phyloP scores from a whole-genome alignment of 2,113 vertebrate genomes.

The Zeus faber region DNA sequence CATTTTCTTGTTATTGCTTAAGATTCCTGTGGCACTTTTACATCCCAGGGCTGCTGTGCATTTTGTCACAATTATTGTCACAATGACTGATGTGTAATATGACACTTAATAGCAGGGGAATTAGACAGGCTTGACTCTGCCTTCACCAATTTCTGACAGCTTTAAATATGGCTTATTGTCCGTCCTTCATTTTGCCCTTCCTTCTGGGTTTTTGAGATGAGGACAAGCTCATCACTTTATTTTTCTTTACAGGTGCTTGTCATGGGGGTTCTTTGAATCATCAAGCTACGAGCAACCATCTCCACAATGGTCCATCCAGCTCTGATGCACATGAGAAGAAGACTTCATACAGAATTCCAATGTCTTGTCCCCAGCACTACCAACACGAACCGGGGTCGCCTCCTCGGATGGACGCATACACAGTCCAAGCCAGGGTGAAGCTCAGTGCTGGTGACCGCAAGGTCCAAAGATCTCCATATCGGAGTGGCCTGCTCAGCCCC shows the following conservation, averaged over 20 bases:
- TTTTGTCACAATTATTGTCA: no score
- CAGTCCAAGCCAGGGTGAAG: constrained; percentile 78
- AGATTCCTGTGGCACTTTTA: background rate
- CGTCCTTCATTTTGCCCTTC: background rate
- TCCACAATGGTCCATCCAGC: constrained; percentile 83
- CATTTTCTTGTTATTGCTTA: background rate
- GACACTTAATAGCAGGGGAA: background rate
- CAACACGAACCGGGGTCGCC: constrained; percentile 79
- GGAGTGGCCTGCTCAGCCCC: constrained; percentile 82
- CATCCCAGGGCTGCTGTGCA: no score
- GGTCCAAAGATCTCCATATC: constrained; percentile 83
- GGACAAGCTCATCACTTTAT: background rate
- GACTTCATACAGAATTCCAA: constrained; percentile 85
- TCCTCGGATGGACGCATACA: constrained; percentile 79
- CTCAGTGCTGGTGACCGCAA: constrained; percentile 81
- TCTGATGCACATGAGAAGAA: constrained; percentile 83
- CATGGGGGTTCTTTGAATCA: constrained; percentile 79
- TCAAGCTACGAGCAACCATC: constrained; percentile 84
- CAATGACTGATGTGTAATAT: no score
- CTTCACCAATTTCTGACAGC: background rate
- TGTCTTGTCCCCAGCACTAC: constrained; percentile 79
- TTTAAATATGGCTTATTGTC: background rate
- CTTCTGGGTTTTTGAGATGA: background rate
- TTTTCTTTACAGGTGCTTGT: constrained; percentile 71
- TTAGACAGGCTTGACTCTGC: background rate